These are phyloP conservation scores for Lepidocyrtinus sp. DNA, from an alignment of 2,888 invertebrate genomes.

Conservation along the genomic window DNA sequence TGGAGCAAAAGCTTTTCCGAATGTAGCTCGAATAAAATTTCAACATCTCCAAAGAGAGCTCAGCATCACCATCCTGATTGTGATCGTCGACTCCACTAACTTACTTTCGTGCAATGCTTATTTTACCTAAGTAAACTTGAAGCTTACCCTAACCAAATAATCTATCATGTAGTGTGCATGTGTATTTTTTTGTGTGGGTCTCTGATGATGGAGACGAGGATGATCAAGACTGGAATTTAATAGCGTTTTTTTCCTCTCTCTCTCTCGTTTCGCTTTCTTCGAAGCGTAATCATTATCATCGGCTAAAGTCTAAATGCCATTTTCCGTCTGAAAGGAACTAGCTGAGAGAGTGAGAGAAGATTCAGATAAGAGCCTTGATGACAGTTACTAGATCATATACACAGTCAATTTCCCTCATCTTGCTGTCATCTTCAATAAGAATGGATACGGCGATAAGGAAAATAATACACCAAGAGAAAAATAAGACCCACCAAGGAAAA, in stretches of 20 bases:
- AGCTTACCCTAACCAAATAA: neutral
- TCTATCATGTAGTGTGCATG: neutral
- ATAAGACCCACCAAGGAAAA: neutral
- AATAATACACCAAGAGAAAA: constrained; percentile 25
- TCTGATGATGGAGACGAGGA: neutral
- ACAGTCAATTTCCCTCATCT: constrained; percentile 49
- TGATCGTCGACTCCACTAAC: too few species aligned
- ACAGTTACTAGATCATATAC: constrained; percentile 51
- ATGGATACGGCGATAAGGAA: constrained; percentile 2
- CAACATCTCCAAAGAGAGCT: constrained; percentile 21
- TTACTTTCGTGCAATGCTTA: constrained; percentile 10
- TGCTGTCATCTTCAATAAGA: constrained; percentile 29
- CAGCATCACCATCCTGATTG: constrained; percentile 18
- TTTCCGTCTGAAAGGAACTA: constrained; percentile 19
- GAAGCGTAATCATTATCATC: constrained; percentile 19
- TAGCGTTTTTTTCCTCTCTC: constrained; percentile 26
- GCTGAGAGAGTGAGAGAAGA: constrained; percentile 6
- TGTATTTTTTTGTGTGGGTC: neutral
- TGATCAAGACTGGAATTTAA: constrained; percentile 50
- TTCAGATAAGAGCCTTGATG: constrained; percentile 51
- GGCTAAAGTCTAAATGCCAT: constrained; percentile 40
- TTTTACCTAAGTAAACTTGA: constrained; percentile 13
- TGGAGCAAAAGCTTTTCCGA: constrained; percentile 41
- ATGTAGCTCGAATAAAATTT: constrained; percentile 51
- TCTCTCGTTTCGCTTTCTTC: constrained; percentile 1